phyloP scores from a whole-genome alignment of 2,113 vertebrate species.

The Scomber colias region DNA sequence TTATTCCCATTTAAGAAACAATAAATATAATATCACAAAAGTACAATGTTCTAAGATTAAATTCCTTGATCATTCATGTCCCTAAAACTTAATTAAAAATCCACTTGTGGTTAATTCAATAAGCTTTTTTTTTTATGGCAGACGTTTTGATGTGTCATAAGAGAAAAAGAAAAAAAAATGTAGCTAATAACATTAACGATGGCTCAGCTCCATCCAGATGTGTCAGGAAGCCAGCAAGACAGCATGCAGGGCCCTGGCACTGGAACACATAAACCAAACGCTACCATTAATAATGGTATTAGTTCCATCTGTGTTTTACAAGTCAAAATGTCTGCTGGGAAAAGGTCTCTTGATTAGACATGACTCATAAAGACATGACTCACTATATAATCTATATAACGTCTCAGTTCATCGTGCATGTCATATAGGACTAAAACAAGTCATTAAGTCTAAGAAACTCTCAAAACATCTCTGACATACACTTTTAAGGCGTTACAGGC shows the following conservation, averaged over 20 bases:
- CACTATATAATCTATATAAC: background rate
- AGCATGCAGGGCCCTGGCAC: background rate
- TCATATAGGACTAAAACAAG: conserved; percentile 7
- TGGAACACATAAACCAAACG: conserved; percentile 5
- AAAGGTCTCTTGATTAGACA: conserved; percentile 4
- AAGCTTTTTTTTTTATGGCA: conserved; percentile 2
- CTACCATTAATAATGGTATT: conserved; percentile 18
- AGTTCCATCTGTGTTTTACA: conserved; percentile 23
- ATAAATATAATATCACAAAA: background rate
- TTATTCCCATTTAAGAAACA: too few relatives aligned
- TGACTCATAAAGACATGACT: background rate
- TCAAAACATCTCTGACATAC: background rate
- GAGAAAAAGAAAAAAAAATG: background rate
- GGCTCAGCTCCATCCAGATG: conserved; percentile 5
- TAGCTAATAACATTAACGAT: background rate
- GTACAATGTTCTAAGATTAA: background rate
- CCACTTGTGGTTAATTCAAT: conserved; percentile 14
- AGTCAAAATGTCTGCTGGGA: background rate
- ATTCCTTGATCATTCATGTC: conserved; percentile 2
- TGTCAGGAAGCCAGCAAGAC: background rate
- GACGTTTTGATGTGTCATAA: background rate
- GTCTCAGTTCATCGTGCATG: background rate
- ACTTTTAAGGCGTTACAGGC: background rate
- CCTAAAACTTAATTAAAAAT: conserved; percentile 8
- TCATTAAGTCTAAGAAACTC: background rate